These are phyloP conservation scores for Nomada hirtipes DNA, from an alignment of 2,888 invertebrate species.

Conservation along the genomic window DNA sequence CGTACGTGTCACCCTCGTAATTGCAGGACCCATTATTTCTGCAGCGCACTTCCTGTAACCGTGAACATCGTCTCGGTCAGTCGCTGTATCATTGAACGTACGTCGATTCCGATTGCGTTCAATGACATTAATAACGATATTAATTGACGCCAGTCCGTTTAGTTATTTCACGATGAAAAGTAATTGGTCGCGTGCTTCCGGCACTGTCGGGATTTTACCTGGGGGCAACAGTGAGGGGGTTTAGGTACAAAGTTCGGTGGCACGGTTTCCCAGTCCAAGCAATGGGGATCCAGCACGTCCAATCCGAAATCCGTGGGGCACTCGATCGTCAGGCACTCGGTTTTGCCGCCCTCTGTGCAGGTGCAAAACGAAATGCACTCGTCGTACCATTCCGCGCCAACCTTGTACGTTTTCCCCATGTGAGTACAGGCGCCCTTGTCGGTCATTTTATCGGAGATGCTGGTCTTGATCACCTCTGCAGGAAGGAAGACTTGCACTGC, in stretches of 20 bases:
- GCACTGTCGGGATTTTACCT: slow-evolving; percentile 67
- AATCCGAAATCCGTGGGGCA: slow-evolving; percentile 94
- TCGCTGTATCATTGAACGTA: too few relatives aligned
- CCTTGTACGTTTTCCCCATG: slow-evolving; percentile 84
- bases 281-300: slow-evolving; percentile 93
- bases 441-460: slow-evolving; percentile 75
- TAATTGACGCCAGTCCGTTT: too few relatives aligned
- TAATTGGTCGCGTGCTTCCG: too few relatives aligned
- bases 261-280: slow-evolving; percentile 94
- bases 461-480: slow-evolving; percentile 80
- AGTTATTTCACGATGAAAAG: too few relatives aligned
- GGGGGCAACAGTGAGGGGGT: slow-evolving; percentile 93
- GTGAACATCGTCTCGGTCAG: background rate
- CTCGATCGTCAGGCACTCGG: slow-evolving; percentile 91
- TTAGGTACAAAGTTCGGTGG: slow-evolving; percentile 89
- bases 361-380: slow-evolving; percentile 92
- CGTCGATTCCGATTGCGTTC: background rate
- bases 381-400: slow-evolving; percentile 87
- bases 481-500: slow-evolving; percentile 79
- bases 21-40: slow-evolving; percentile 93
- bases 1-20: slow-evolving; percentile 87
- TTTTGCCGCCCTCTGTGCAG: slow-evolving; percentile 88
- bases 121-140: too few relatives aligned
- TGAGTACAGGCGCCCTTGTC: slow-evolving; percentile 77
- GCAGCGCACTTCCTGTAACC: slow-evolving; percentile 88